Percentiles rank a stretch among this genome's conserved stretches.
Evolutionary conservation across 1,140 invertebrate species (phyloP).

Genomic region (Brachionus koreanus): DNA sequence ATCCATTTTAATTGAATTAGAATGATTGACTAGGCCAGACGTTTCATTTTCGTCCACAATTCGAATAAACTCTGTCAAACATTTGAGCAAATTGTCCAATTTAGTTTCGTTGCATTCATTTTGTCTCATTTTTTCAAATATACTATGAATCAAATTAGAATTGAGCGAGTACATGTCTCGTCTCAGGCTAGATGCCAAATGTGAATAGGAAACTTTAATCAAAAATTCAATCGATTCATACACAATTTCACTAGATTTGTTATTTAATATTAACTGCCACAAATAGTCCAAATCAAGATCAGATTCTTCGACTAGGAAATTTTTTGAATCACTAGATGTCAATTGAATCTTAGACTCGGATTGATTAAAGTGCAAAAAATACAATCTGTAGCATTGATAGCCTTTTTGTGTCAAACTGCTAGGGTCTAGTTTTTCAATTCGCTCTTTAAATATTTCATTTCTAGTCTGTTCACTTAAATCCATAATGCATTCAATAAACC

Average conservation of each 20-base stretch:
- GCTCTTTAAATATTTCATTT: conserved; percentile 60
- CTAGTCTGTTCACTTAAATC: conserved; percentile 61
- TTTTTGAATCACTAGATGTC: conserved; percentile 45
- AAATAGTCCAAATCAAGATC: not conserved
- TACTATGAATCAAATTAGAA: conserved; percentile 53
- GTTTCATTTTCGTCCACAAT: not conserved
- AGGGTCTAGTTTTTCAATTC: conserved; percentile 60
- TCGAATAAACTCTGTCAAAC: conserved; percentile 10
- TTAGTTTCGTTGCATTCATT: not conserved
- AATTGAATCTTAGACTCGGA: conserved; percentile 58
- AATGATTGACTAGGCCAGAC: not conserved
- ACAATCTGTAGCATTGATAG: conserved; percentile 61
- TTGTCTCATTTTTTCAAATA: conserved; percentile 60
- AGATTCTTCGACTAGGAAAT: not conserved
- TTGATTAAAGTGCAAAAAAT: conserved; percentile 62
- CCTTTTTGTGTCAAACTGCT: conserved; percentile 57
- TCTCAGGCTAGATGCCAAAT: conserved; percentile 55
- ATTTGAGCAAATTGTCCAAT: not conserved
- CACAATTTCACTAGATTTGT: conserved; percentile 58
- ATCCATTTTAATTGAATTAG: not conserved
- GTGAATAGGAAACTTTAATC: conserved; percentile 59
- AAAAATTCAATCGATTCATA: conserved; percentile 59
- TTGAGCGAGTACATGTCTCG: conserved; percentile 57
- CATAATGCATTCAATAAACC: conserved; percentile 60
- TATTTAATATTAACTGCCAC: conserved; percentile 62